These are phyloP conservation scores for Lasioglossum leucozonium DNA, from an alignment of 2,888 invertebrate species.

Conservation along the genomic window DNA sequence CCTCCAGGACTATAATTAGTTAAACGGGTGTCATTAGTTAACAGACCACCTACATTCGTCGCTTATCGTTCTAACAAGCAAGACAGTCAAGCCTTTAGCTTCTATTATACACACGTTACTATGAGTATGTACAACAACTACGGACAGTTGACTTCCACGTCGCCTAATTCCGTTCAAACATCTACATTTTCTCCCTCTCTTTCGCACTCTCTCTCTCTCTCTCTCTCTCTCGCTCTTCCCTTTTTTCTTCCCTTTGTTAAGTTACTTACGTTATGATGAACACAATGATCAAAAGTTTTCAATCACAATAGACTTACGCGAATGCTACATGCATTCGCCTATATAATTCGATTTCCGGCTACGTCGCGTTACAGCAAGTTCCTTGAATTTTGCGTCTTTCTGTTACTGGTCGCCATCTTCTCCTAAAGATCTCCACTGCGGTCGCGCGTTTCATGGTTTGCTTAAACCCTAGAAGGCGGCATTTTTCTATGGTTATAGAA, in stretches of 20 bases:
- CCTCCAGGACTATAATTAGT: not conserved
- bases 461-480: not conserved
- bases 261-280: conserved; percentile 78
- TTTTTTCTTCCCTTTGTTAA: conserved; percentile 53
- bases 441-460: not conserved
- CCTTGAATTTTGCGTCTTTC: conserved; percentile 4
- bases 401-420: not conserved
- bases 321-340: conserved; percentile 59
- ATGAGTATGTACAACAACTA: conserved; percentile 68
- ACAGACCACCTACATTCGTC: conserved; percentile 7
- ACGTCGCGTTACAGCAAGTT: conserved; percentile 17
- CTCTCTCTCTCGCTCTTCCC: conserved; percentile 18
- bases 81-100: conserved; percentile 43
- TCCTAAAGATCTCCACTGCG: not conserved
- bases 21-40: not conserved
- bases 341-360: conserved; percentile 16
- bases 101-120: conserved; percentile 64
- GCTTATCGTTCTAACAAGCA: conserved; percentile 40
- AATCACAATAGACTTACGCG: conserved; percentile 76
- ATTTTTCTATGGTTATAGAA: not conserved
- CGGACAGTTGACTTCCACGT: conserved; percentile 52
- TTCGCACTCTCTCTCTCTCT: not conserved
- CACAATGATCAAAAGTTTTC: conserved; percentile 79
- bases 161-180: conserved; percentile 50
- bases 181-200: conserved; percentile 30